A percentile compares a stretch with the other conserved stretches of the same genome.
These are phyloP conservation scores for Drosophila rhopaloa DNA, from an alignment of 1,140 invertebrate species.

Conservation along the genomic window DNA sequence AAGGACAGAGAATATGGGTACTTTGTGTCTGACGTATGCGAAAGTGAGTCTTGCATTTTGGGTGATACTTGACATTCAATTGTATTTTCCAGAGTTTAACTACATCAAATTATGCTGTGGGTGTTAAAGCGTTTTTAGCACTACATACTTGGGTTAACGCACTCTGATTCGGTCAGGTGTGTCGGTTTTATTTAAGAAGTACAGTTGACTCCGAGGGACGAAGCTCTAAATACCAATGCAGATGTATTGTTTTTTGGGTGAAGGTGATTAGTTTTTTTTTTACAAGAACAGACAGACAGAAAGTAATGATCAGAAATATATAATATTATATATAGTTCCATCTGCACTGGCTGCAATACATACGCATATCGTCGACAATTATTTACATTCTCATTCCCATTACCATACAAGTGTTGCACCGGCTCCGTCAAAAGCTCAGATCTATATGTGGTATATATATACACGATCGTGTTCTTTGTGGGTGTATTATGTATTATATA, in stretches of 20 bases:
- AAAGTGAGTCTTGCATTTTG: conserved; percentile 38
- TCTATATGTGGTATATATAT: conserved; percentile 12
- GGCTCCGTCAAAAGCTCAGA: conserved; percentile 19
- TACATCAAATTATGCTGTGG: conserved; percentile 48
- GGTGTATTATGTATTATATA: not conserved
- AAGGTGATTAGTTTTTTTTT: not conserved
- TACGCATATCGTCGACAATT: conserved; percentile 59
- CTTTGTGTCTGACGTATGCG: conserved; percentile 28
- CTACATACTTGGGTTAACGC: conserved; percentile 21
- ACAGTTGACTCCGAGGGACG: not conserved
- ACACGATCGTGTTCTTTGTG: conserved; percentile 6
- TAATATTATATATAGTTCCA: not conserved
- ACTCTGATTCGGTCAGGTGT: conserved; percentile 20
- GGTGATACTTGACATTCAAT: conserved; percentile 27
- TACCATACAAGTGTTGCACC: conserved; percentile 29
- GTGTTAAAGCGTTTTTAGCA: conserved; percentile 42
- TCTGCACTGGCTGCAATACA: conserved; percentile 36
- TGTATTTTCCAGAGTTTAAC: conserved; percentile 25
- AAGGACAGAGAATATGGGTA: not conserved
- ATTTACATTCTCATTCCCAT: conserved; percentile 61
- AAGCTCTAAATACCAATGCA: conserved; percentile 12
- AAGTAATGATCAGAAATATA: not conserved
- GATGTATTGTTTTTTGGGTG: not conserved
- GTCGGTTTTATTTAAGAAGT: conserved; percentile 8
- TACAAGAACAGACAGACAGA: not conserved